phyloP scores from a whole-genome alignment of 2,888 invertebrate genomes.

The Lithophane leautieri region DNA sequence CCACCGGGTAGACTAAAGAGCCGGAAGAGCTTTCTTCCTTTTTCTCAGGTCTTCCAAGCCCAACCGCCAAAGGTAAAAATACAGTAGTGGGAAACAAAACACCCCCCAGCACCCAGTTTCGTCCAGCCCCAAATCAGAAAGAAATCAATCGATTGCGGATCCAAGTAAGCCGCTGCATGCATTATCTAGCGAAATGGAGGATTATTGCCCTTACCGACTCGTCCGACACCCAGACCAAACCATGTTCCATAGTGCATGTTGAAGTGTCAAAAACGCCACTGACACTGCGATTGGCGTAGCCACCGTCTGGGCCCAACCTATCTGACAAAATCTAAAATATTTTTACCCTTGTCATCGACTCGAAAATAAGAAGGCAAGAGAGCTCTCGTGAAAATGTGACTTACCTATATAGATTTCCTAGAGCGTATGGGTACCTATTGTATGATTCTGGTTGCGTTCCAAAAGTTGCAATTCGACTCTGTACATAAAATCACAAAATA shows the following conservation, averaged over 20 bases:
- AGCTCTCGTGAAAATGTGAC: neutral
- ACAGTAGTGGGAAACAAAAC: neutral
- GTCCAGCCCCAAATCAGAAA: neutral
- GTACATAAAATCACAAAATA: neutral
- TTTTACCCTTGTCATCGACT: neutral
- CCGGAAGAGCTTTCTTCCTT: neutral
- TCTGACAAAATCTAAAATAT: neutral
- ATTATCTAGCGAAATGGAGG: neutral
- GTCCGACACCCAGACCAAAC: neutral
- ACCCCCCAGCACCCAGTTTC: neutral
- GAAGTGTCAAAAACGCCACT: neutral
- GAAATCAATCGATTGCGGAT: neutral
- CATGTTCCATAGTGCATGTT: neutral
- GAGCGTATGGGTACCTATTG: neutral
- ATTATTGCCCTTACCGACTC: neutral
- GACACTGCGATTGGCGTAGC: neutral
- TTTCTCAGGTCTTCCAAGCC: neutral
- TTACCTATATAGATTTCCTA: neutral
- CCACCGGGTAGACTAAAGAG: neutral
- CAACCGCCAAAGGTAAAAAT: neutral
- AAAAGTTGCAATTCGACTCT: neutral
- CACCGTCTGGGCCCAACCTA: neutral
- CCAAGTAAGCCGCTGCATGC: too few relatives aligned
- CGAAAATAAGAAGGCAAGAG: neutral
- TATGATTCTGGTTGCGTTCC: neutral